Evolutionary conservation across 2,888 invertebrate species (phyloP).

Genomic region (Mesochorus sp.): DNA sequence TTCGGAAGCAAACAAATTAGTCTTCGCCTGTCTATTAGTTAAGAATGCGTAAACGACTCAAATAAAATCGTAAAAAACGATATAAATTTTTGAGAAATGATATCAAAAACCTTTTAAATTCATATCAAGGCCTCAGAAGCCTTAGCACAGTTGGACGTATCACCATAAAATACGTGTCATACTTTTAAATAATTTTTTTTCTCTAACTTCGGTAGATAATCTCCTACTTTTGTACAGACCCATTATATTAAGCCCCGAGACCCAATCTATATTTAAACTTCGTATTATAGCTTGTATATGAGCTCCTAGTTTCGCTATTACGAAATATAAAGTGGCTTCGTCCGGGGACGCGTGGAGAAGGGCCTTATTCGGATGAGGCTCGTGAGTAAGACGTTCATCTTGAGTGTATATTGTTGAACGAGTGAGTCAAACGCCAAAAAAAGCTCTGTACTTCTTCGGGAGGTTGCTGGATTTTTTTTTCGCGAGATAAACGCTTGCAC

Average conservation of each 20-base stretch:
- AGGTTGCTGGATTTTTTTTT: slow-evolving; percentile 38
- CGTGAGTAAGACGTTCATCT: slow-evolving; percentile 52
- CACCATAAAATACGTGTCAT: slow-evolving; percentile 64
- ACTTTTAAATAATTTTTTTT: too few relatives aligned
- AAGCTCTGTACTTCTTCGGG: slow-evolving; percentile 59
- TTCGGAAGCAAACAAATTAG: too few relatives aligned
- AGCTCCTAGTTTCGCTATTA: slow-evolving; percentile 45
- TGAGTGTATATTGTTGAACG: slow-evolving; percentile 27
- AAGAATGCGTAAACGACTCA: too few relatives aligned
- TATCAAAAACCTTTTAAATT: background rate
- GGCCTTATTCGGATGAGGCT: slow-evolving; percentile 60
- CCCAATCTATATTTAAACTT: slow-evolving; percentile 41
- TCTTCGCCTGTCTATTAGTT: too few relatives aligned
- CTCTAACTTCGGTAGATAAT: too few relatives aligned
- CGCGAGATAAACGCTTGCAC: slow-evolving; percentile 40
- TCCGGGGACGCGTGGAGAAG: slow-evolving; percentile 52
- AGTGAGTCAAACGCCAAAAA: slow-evolving; percentile 60
- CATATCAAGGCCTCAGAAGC: slow-evolving; percentile 62
- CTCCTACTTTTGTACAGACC: too few relatives aligned
- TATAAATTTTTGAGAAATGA: background rate
- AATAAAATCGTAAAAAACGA: background rate
- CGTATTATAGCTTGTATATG: slow-evolving; percentile 16
- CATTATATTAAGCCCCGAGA: slow-evolving; percentile 14
- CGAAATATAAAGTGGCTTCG: slow-evolving; percentile 60
- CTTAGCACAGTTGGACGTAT: slow-evolving; percentile 69